Conservation (phyloP, 2,888 invertebrate species). For the Tryphoninae sp. region DNA sequence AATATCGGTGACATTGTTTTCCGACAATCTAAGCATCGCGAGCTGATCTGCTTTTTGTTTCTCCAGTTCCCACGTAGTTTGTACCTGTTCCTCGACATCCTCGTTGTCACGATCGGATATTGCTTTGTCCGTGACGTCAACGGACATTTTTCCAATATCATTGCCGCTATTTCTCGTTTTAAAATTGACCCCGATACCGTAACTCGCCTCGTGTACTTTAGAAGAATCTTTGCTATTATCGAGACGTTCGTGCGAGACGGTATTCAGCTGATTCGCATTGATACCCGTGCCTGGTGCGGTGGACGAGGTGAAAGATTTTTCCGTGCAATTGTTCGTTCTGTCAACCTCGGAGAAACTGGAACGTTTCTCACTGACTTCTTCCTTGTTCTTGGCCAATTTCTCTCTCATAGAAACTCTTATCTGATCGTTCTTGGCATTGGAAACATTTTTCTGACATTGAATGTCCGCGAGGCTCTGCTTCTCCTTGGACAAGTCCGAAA, state of each 20-base stretch:
- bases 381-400: conserved; percentile 74
- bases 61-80: conserved; percentile 79
- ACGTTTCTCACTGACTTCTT: conserved; percentile 75
- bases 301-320: conserved; percentile 34
- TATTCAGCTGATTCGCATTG: conserved; percentile 64
- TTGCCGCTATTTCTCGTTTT: conserved; percentile 51
- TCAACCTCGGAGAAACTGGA: conserved; percentile 74
- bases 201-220: conserved; percentile 61
- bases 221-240: conserved; percentile 59
- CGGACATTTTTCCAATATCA: conserved; percentile 56
- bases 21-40: conserved; percentile 73
- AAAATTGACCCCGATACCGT: conserved; percentile 57
- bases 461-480: conserved; percentile 62
- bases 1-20: conserved; percentile 67
- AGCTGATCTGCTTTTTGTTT: conserved; percentile 78
- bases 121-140: conserved; percentile 60
- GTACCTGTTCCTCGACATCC: conserved; percentile 62
- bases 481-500: conserved; percentile 66
- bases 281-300: conserved; percentile 42
- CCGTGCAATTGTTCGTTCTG: conserved; percentile 65
- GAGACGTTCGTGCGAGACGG: conserved; percentile 60
- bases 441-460: conserved; percentile 72
- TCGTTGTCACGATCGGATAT: conserved; percentile 44
- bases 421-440: conserved; percentile 78
- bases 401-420: conserved; percentile 75